These are phyloP conservation scores for Tachyglossus aculeatus DNA, from an alignment of 2,797 vertebrate species.

Conservation along the genomic window DNA sequence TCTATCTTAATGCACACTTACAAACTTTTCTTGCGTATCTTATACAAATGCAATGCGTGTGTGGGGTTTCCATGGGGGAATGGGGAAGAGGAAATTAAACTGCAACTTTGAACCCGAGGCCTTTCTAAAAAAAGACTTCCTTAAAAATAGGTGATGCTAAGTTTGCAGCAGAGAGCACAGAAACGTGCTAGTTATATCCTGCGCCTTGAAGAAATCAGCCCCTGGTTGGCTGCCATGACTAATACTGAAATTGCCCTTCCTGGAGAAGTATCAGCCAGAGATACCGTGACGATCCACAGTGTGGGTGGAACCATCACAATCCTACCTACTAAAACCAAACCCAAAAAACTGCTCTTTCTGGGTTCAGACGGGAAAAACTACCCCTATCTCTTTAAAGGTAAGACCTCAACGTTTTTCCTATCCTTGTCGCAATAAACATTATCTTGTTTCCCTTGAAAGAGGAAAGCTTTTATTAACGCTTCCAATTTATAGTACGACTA, in stretches of 20 bases:
- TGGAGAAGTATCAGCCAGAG: conserved; percentile 92
- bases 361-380: conserved; percentile 96
- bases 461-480: background rate
- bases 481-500: background rate
- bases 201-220: conserved; percentile 93
- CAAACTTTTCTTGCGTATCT: too few relatives aligned
- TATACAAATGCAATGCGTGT: too few relatives aligned
- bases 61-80: too few relatives aligned
- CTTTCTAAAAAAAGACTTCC: background rate
- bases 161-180: conserved; percentile 95
- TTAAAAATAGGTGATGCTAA: conserved; percentile 89
- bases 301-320: conserved; percentile 96
- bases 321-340: conserved; percentile 97
- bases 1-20: too few relatives aligned
- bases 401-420: background rate
- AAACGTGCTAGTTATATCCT: conserved; percentile 94
- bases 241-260: conserved; percentile 95
- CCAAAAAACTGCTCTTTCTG: conserved; percentile 95
- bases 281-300: conserved; percentile 92
- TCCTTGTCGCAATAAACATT: background rate
- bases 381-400: conserved; percentile 98
- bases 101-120: background rate
- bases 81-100: too few relatives aligned
- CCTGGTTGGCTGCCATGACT: conserved; percentile 89
- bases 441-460: background rate